Evolutionary conservation across 30 jellyfish, hydroid and myxozoan species (phyloP), one percentile per base, ranked within the genome.

Genomic region (Hydra vulgaris): DNA sequence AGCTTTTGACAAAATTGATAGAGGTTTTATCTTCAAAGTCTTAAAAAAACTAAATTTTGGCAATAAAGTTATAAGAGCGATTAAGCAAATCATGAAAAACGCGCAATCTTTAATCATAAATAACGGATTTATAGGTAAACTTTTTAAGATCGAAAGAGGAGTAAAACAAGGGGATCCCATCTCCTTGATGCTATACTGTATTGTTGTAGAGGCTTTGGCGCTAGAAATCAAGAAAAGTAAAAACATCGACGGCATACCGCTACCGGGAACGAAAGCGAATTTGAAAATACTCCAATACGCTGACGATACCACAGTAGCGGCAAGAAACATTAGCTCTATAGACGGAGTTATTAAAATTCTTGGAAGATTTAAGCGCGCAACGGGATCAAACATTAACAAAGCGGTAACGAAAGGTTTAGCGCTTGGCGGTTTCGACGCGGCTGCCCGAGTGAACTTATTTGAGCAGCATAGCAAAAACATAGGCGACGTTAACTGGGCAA

Each of bases 1-100:
- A 27, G 88, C 82, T 72, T 84, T 83, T 67, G 91, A 83, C 73
- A 66, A 82, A 66, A 87, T 84, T 17, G 84, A 76, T 21, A 75
- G 84, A 88, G 68, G 54, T 22, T 85, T 85, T 70, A 67, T 85
- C 19, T 19, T 17, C 66, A 54, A 85, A 22, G 75, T 79, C 17
- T 15, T 85, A 25, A 17, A 26, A 21, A 22, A 68, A 66, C 77
- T 83, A 82, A 83, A 74, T 76, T 12, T 40, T 40, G 61, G 61
- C 5, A 81, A 73, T 0, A 20, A 12, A 0, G 66, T 76, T 27
- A 67, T 21, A 21, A 19, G 54, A 18, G 70, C 23, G 66, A 76
- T 83, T 18, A 72, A 53, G 66, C 61, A 40, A 40, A 40, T 12
- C 12, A 40, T 40, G 61, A 40, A 40, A 40, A 40, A 40, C 12